Base-by-base conservation (phyloP, 1,140 invertebrate species). In the Brachionus koreanus region DNA sequence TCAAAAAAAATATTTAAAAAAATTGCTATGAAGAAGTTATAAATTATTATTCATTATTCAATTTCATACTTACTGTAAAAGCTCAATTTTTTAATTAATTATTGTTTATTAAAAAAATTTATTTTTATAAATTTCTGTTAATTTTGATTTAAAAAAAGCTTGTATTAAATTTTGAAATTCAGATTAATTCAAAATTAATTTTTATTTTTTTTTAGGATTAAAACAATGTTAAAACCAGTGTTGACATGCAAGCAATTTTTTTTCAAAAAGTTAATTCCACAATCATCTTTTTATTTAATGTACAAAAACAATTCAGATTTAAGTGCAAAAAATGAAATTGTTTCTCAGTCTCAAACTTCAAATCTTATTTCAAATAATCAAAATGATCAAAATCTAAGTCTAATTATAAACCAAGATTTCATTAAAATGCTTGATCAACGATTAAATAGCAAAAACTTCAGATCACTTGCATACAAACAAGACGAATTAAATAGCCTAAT, bases 181-280 rank as follows among this genome's bases (percentile, higher is more conserved):
- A n/a, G n/a, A n/a, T n/a, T n/a, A n/a, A n/a, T n/a, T n/a, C n/a
- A n/a, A n/a, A n/a, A n/a, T n/a, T n/a, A n/a, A n/a, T n/a, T n/a
- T n/a, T n/a, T n/a, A n/a, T n/a, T n/a, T 49, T 49, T 63, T 63
- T 63, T 63, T 23, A 69, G 65, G 65, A 69, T 69, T 39, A 37
- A 39, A 39, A 16, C 65, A 1, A n/a, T 69, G n/a, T 16, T 69
- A 9, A n/a, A 9, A 39, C 65, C 65, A 69, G n/a, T 46, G n/a
- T 37, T 69, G 9, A 65, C 19, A 3, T 16, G 19, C 7, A 63
- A 63, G 10, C 19, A 63, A 63, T 13, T 65, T 37, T 65, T 65
- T 13, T 9, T 5, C 9, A 37, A 33, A 13, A 65, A 37, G 2
- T 33, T 5, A 23, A 33, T 13, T 23, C 25, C n/a, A 3, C 10